phyloP scores from a whole-genome alignment of 2,797 vertebrate genomes.

The Miichthys miiuy region DNA sequence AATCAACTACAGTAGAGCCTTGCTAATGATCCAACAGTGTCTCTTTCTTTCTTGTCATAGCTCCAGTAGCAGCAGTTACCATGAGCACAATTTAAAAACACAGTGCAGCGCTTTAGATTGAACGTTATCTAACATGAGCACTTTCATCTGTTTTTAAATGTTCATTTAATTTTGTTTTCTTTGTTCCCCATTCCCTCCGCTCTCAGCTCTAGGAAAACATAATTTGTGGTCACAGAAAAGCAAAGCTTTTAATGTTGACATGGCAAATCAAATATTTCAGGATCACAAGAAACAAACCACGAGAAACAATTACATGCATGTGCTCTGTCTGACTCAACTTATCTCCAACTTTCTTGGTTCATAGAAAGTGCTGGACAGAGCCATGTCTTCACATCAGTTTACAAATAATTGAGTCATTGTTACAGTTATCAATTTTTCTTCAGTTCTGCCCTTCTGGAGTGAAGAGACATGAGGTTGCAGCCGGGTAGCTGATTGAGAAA shows the following conservation, averaged over 20 bases:
- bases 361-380: constrained; percentile 4
- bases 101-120: constrained; percentile 13
- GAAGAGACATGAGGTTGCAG: background rate
- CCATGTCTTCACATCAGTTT: constrained; percentile 22
- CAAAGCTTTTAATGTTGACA: constrained; percentile 41
- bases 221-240: constrained; percentile 31
- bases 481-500: background rate
- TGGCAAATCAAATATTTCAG: constrained; percentile 58
- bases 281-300: constrained; percentile 37
- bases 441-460: background rate
- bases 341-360: constrained; percentile 15
- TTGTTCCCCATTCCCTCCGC: constrained; percentile 17
- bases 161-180: constrained; percentile 39
- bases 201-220: constrained; percentile 50
- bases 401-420: background rate
- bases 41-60: constrained; percentile 35
- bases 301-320: constrained; percentile 41
- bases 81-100: constrained; percentile 29
- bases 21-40: constrained; percentile 37
- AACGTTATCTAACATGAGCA: constrained; percentile 9
- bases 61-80: constrained; percentile 29
- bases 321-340: constrained; percentile 23
- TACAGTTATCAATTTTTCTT: background rate
- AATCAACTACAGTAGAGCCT: constrained; percentile 42
- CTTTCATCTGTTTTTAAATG: constrained; percentile 39